Evolutionary conservation across 2,113 vertebrate genomes (phyloP).

Genomic region (Lepidothrix coronata): DNA sequence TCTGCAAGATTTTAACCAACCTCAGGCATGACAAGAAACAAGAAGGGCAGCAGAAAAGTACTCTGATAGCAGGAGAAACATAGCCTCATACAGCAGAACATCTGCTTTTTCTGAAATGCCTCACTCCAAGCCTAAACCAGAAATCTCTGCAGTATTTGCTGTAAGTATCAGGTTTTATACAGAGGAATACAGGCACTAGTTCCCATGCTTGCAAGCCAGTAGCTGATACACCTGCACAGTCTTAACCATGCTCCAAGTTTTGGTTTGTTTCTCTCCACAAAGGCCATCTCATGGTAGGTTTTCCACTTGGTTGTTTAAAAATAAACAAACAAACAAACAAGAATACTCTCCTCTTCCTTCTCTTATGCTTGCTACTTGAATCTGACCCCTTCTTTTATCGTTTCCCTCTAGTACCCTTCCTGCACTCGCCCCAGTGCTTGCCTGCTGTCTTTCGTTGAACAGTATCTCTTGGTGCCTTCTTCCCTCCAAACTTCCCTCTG

Average conservation of each 20-base stretch:
- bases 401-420: background rate
- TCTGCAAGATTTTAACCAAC: background rate
- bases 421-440: background rate
- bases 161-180: background rate
- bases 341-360: background rate
- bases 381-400: background rate
- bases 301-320: background rate
- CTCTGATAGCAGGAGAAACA: background rate
- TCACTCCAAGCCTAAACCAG: background rate
- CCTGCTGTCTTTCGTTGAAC: background rate
- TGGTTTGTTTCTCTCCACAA: background rate
- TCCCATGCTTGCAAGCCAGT: background rate
- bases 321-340: background rate
- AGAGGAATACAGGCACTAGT: background rate
- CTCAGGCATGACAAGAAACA: fast-evolving
- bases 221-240: background rate
- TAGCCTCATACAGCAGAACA: background rate
- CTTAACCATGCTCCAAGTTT: background rate
- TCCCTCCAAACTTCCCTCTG: background rate
- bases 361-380: background rate
- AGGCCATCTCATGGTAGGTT: background rate
- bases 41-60: background rate
- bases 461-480: fast-evolving
- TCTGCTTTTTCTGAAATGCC: background rate
- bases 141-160: background rate